phyloP scores from a whole-genome alignment of 2,797 vertebrate genomes.

The Tapirus indicus region DNA sequence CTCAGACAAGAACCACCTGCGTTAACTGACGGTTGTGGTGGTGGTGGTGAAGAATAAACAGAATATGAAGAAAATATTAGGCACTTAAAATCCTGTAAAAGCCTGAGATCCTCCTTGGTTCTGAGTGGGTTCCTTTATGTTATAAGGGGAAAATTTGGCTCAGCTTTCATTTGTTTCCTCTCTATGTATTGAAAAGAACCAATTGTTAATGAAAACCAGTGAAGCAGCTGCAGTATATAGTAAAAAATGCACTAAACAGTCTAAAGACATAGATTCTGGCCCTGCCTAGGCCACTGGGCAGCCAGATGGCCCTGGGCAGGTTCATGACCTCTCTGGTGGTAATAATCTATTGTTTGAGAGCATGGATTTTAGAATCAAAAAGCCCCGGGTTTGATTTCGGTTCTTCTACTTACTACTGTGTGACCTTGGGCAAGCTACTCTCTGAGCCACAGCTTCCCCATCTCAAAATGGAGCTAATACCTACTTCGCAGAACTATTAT shows the following conservation, averaged over 20 bases:
- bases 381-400: not conserved
- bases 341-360: not conserved
- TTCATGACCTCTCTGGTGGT: not conserved
- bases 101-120: not conserved
- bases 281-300: not conserved
- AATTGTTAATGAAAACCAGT: slow-evolving; percentile 32
- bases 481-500: not conserved
- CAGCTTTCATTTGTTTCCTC: slow-evolving; percentile 43
- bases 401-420: slow-evolving; percentile 21
- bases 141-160: not conserved
- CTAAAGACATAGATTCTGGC: not conserved
- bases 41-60: not conserved
- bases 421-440: not conserved
- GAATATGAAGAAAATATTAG: not conserved
- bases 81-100: not conserved
- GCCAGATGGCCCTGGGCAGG: not conserved
- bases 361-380: slow-evolving; percentile 21
- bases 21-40: not conserved
- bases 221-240: not conserved
- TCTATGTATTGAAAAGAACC: not conserved
- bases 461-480: not conserved
- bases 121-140: not conserved
- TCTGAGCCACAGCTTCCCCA: not conserved
- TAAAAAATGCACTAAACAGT: not conserved
- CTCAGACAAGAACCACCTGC: not conserved